Evolutionary conservation across 2,888 invertebrate species (phyloP).

Genomic region (Tachystola acroxantha): DNA sequence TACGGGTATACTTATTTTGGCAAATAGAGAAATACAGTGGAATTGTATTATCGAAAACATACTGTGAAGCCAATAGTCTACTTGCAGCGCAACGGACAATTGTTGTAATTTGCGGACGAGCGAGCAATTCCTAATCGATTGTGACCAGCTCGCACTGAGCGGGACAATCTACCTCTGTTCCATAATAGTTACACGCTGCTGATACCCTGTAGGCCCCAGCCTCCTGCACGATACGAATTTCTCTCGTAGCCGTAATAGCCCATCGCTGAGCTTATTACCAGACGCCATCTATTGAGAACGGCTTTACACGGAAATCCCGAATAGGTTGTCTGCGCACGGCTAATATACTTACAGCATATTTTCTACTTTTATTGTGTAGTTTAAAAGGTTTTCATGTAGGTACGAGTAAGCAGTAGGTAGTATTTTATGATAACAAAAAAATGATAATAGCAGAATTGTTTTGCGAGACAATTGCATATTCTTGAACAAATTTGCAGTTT

Average conservation of each 20-base stretch:
- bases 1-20: too few species aligned
- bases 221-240: slow-evolving; percentile 59
- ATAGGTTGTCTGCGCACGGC: slow-evolving; percentile 60
- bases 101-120: slow-evolving; percentile 55
- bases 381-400: too few species aligned
- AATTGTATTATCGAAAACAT: too few species aligned
- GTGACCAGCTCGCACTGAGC: slow-evolving; percentile 34
- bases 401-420: too few species aligned
- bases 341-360: slow-evolving; percentile 55
- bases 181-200: slow-evolving; percentile 56
- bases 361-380: slow-evolving; percentile 34
- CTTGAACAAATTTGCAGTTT: slow-evolving; percentile 11
- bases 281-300: slow-evolving; percentile 73
- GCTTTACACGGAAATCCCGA: slow-evolving; percentile 73
- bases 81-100: slow-evolving; percentile 40
- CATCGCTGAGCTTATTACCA: slow-evolving; percentile 73
- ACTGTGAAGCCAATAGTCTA: too few species aligned
- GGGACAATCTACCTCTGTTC: slow-evolving; percentile 17
- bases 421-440: too few species aligned
- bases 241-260: slow-evolving; percentile 66
- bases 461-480: too few species aligned
- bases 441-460: too few species aligned
- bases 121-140: slow-evolving; percentile 57
- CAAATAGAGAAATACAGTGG: too few species aligned
- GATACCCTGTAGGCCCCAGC: slow-evolving; percentile 43